A percentile compares a stretch with the other conserved stretches of the same genome.
Evolutionary conservation across 2,113 vertebrate species (phyloP).

Genomic region (Dipodomys merriami): DNA sequence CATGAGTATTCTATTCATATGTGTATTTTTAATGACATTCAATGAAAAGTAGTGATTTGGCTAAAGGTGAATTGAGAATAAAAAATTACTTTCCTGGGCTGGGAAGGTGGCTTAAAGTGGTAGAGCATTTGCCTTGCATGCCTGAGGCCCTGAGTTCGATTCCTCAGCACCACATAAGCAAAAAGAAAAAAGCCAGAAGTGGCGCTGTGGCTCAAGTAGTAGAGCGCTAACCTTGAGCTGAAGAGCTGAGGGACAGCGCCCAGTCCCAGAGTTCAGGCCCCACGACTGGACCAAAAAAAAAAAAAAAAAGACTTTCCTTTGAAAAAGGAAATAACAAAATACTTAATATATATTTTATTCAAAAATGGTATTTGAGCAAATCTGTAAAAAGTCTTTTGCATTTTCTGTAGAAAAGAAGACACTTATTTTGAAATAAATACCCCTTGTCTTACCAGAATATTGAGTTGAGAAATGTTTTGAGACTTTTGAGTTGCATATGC

Average conservation of each 20-base stretch:
- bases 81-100: background rate
- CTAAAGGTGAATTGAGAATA: background rate
- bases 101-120: too few species aligned
- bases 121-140: too few species aligned
- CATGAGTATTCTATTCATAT: background rate
- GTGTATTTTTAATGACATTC: background rate
- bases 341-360: background rate
- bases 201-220: too few species aligned
- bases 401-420: background rate
- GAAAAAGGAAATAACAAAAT: constrained; percentile 15
- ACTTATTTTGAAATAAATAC: background rate
- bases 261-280: too few species aligned
- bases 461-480: background rate
- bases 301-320: background rate
- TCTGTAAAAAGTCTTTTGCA: background rate
- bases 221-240: too few species aligned
- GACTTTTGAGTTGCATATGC: background rate
- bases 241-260: too few species aligned
- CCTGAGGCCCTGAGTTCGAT: too few species aligned
- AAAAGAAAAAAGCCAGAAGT: too few species aligned
- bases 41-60: background rate
- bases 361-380: background rate
- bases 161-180: too few species aligned
- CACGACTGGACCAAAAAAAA: too few species aligned
- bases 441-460: background rate